phyloP scores from a whole-genome alignment of 2,797 vertebrate species.

The Pampus argenteus region DNA sequence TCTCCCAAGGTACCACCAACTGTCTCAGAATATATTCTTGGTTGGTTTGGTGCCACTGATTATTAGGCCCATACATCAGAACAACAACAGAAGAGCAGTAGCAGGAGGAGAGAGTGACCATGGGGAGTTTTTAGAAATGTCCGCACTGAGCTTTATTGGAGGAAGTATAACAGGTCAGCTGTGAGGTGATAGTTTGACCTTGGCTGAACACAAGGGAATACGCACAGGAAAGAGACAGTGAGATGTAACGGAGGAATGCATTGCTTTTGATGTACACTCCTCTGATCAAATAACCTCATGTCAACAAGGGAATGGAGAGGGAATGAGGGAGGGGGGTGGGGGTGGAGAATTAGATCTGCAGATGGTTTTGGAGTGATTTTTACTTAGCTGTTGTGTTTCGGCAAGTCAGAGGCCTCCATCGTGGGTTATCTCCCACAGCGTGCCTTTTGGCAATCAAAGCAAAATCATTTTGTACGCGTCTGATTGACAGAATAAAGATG shows the following conservation, averaged over 20 bases:
- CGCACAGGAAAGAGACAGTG: conserved; percentile 22
- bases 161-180: conserved; percentile 53
- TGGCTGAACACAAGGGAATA: conserved; percentile 17
- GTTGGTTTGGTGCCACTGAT: conserved; percentile 54
- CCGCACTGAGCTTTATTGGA: conserved; percentile 49
- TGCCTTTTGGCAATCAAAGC: conserved; percentile 27
- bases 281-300: conserved; percentile 37
- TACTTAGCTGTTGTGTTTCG: background rate
- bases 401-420: conserved; percentile 5
- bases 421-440: background rate
- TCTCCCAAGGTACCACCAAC: conserved; percentile 49
- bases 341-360: background rate
- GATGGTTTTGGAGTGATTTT: background rate
- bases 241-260: conserved; percentile 28
- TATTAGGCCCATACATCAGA: conserved; percentile 77
- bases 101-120: conserved; percentile 12
- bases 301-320: conserved; percentile 21
- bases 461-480: background rate
- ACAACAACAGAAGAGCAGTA: conserved; percentile 43
- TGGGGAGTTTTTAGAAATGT: conserved; percentile 57
- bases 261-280: conserved; percentile 22
- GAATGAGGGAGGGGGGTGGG: background rate
- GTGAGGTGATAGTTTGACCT: conserved; percentile 59
- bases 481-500: conserved; percentile 32
- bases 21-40: conserved; percentile 62